Evolutionary conservation across 2,888 invertebrate species (phyloP).

Genomic region (Operophtera brumata): DNA sequence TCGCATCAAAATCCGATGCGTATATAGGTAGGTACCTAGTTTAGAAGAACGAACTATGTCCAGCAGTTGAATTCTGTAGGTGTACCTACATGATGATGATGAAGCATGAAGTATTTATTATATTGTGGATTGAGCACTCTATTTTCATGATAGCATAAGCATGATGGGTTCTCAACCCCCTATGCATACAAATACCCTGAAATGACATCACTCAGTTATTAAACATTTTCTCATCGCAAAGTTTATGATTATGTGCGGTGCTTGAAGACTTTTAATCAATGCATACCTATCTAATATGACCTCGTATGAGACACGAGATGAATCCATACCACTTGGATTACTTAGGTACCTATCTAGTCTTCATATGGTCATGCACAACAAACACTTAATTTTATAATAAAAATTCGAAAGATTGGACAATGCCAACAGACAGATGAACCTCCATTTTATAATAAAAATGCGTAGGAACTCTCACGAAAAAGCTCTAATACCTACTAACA

Average conservation of each 20-base stretch:
- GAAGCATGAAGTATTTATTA: too few species aligned
- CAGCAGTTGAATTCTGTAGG: too few species aligned
- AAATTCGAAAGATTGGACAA: not conserved
- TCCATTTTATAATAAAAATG: too few species aligned
- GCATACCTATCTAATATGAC: constrained; percentile 5
- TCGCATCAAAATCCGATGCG: too few species aligned
- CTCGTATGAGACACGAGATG: constrained; percentile 5
- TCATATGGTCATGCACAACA: too few species aligned
- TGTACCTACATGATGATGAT: too few species aligned
- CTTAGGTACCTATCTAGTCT: not conserved
- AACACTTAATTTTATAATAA: not conserved
- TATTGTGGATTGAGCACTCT: not conserved
- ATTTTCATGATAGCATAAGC: not conserved
- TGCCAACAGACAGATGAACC: too few species aligned
- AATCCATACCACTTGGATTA: constrained; percentile 2
- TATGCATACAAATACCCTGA: constrained; percentile 15
- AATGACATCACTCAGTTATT: constrained; percentile 17
- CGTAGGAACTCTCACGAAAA: too few species aligned
- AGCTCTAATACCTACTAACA: too few species aligned
- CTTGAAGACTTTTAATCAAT: constrained; percentile 17
- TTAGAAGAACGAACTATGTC: too few species aligned
- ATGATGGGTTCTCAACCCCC: constrained; percentile 1
- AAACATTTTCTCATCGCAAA: constrained; percentile 14
- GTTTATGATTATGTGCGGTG: constrained; percentile 16
- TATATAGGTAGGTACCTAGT: too few species aligned